Evolutionary conservation across 2,888 invertebrate species (phyloP).

Genomic region (Andrena marginata): DNA sequence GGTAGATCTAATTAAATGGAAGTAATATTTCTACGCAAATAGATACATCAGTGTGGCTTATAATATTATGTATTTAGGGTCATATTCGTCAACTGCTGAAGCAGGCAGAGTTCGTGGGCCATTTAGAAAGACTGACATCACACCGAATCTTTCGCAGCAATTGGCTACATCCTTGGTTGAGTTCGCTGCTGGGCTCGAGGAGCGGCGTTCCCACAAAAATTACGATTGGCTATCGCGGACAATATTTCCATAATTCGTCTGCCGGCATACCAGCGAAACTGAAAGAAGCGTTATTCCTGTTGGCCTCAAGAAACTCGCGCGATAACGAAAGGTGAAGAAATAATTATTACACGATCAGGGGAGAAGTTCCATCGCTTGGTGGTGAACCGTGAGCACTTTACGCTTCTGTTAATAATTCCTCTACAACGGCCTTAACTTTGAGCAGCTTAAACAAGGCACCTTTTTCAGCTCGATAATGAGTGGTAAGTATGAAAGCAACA

Average conservation of each 20-base stretch:
- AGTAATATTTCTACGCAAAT: too few relatives aligned
- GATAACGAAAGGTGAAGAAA: slow-evolving; percentile 31
- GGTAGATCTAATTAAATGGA: too few relatives aligned
- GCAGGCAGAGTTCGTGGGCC: slow-evolving; percentile 80
- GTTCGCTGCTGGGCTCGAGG: slow-evolving; percentile 53
- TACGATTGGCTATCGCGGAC: slow-evolving; percentile 54
- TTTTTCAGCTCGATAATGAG: slow-evolving; percentile 31
- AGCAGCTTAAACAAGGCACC: slow-evolving; percentile 8
- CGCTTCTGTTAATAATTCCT: slow-evolving; percentile 39
- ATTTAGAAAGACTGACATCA: slow-evolving; percentile 75
- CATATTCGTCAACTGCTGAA: slow-evolving; percentile 76
- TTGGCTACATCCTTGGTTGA: slow-evolving; percentile 65
- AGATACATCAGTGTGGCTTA: too few relatives aligned
- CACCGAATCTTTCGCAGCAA: slow-evolving; percentile 70
- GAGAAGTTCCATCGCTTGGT: slow-evolving; percentile 24
- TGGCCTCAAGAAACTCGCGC: slow-evolving; percentile 59
- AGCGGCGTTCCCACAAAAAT: slow-evolving; percentile 68
- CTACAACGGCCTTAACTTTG: not conserved
- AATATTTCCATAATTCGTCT: slow-evolving; percentile 55
- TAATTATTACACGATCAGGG: not conserved
- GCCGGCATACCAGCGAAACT: slow-evolving; percentile 55
- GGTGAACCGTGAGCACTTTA: slow-evolving; percentile 29
- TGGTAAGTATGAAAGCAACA: not conserved
- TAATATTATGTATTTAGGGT: slow-evolving; percentile 64
- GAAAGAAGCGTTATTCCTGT: slow-evolving; percentile 64